These are phyloP conservation scores for Atrina japonica DNA, from an alignment of 2,888 invertebrate species.

Conservation along the genomic window DNA sequence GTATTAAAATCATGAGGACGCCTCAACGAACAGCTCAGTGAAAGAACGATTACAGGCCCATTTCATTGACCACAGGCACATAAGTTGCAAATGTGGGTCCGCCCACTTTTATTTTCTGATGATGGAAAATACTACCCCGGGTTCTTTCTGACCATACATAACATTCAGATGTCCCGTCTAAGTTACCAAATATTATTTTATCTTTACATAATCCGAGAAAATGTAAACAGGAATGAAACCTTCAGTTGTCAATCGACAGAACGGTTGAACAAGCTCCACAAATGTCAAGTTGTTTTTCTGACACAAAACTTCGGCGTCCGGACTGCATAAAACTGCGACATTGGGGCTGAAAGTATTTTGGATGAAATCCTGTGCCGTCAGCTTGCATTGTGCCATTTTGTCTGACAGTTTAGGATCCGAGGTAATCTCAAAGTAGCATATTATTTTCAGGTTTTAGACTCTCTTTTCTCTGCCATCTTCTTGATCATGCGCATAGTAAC, in stretches of 20 bases:
- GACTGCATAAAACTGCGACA: conserved; percentile 91
- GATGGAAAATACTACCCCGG: no score
- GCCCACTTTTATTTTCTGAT: conserved; percentile 22
- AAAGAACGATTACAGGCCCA: no score
- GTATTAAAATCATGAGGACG: no score
- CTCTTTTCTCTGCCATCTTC: conserved; percentile 16
- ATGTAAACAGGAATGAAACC: conserved; percentile 63
- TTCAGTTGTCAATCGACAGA: conserved; percentile 88
- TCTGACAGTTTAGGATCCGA: no score
- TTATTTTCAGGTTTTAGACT: no score
- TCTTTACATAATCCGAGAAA: neutral
- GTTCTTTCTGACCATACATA: neutral
- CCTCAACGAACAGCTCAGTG: no score
- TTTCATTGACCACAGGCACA: no score
- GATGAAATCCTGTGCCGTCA: conserved; percentile 87
- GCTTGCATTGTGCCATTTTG: conserved; percentile 81
- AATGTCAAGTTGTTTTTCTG: conserved; percentile 95
- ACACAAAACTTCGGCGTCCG: conserved; percentile 91
- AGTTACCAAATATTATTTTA: neutral
- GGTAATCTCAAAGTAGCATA: no score
- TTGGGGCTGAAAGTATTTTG: conserved; percentile 94
- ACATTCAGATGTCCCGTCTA: neutral
- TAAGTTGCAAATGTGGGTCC: conserved; percentile 12
- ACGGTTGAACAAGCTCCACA: conserved; percentile 94
- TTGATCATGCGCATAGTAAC: conserved; percentile 18